phyloP scores from a whole-genome alignment of 2,888 invertebrate genomes.

The Anticlea derivata region DNA sequence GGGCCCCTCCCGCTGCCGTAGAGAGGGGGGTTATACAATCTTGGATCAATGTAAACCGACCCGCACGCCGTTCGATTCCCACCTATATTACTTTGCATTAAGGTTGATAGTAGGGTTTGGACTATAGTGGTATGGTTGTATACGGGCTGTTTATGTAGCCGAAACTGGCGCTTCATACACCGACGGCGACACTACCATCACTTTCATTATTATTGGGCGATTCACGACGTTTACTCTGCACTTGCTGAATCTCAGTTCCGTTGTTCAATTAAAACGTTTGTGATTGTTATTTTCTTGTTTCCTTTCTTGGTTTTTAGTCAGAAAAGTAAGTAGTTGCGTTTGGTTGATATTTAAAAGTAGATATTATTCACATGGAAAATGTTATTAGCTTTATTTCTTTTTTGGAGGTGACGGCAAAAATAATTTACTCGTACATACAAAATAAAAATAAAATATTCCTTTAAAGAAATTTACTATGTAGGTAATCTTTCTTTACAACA shows the following conservation, averaged over 20 bases:
- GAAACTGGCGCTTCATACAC: conserved; percentile 83
- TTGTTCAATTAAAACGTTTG: conserved; percentile 75
- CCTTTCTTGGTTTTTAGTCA: conserved; percentile 27
- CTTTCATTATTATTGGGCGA: conserved; percentile 85
- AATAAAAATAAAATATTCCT: too few species aligned
- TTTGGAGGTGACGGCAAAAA: too few species aligned
- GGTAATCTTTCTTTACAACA: too few species aligned
- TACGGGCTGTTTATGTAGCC: conserved; percentile 84
- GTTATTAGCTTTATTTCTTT: background rate
- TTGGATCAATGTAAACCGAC: conserved; percentile 46
- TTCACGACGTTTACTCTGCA: conserved; percentile 80
- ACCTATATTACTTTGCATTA: conserved; percentile 41
- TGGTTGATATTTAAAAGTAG: too few species aligned
- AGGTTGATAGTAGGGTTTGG: conserved; percentile 35
- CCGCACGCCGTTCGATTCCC: conserved; percentile 40
- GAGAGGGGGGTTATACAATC: conserved; percentile 64
- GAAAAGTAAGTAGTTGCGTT: background rate
- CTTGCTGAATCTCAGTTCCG: conserved; percentile 73
- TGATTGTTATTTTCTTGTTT: conserved; percentile 68
- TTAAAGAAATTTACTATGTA: too few species aligned
- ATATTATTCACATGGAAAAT: too few species aligned
- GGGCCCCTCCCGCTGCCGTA: conserved; percentile 62
- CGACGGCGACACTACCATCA: conserved; percentile 80
- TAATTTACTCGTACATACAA: too few species aligned
- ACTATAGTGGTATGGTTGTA: conserved; percentile 56